phyloP scores from a whole-genome alignment of 1,140 invertebrate species.

The Macrostomum lignano region DNA sequence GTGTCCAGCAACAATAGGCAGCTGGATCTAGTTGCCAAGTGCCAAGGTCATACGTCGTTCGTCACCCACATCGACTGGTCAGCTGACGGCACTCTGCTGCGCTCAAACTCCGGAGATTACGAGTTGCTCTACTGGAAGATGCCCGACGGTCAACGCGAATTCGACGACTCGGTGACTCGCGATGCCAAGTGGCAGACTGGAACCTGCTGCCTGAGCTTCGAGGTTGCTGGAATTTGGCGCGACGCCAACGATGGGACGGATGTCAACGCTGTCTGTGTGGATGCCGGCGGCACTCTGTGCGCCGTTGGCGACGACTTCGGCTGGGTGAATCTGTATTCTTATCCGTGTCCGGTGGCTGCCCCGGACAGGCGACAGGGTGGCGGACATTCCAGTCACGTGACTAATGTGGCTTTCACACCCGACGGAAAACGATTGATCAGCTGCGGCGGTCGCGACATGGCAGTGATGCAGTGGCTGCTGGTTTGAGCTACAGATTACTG shows the following conservation, averaged over 20 bases:
- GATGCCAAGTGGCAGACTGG: slow-evolving; percentile 52
- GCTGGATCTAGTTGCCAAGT: slow-evolving; percentile 51
- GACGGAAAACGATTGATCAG: too few species aligned
- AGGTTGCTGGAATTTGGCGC: slow-evolving; percentile 47
- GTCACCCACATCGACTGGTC: slow-evolving; percentile 72
- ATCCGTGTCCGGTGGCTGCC: too few species aligned
- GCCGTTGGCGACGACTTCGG: slow-evolving; percentile 66
- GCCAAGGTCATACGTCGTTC: slow-evolving; percentile 61
- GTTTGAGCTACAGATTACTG: too few species aligned
- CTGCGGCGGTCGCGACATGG: too few species aligned
- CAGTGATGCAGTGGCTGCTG: too few species aligned
- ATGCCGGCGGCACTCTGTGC: slow-evolving; percentile 39
- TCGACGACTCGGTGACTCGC: slow-evolving; percentile 46
- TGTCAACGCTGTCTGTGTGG: slow-evolving; percentile 42
- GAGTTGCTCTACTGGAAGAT: slow-evolving; percentile 52
- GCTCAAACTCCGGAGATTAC: slow-evolving; percentile 66
- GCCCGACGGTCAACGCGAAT: slow-evolving; percentile 4
- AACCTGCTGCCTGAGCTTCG: slow-evolving; percentile 48
- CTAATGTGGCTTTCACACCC: too few species aligned
- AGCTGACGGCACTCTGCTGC: slow-evolving; percentile 44
- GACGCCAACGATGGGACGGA: slow-evolving; percentile 68
- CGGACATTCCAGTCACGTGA: too few species aligned
- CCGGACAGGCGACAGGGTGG: too few species aligned
- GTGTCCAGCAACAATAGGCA: slow-evolving; percentile 38
- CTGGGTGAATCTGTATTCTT: slow-evolving; percentile 57